phyloP scores from a whole-genome alignment of 2,113 vertebrate genomes.

The Salvelinus alpinus region DNA sequence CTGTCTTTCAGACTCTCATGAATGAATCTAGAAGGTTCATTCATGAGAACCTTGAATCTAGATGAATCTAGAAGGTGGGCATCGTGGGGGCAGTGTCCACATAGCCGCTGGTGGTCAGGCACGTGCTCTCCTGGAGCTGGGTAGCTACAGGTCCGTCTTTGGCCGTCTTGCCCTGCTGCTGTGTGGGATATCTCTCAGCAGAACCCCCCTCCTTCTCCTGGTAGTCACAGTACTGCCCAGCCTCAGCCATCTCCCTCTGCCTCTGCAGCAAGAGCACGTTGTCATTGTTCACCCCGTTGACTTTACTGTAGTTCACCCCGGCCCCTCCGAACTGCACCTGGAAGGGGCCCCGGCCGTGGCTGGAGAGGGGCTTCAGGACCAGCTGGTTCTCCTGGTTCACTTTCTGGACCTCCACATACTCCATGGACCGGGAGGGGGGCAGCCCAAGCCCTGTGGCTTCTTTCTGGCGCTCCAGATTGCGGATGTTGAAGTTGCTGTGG shows the following conservation, averaged over 20 bases:
- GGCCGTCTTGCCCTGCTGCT: slow-evolving; percentile 61
- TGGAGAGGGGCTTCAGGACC: slow-evolving; percentile 73
- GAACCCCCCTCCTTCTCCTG: slow-evolving; percentile 44
- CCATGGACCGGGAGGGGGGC: slow-evolving; percentile 59
- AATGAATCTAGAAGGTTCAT: too few relatives aligned
- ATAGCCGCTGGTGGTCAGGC: slow-evolving; percentile 75
- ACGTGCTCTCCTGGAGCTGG: slow-evolving; percentile 44
- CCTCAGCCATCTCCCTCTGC: slow-evolving; percentile 61
- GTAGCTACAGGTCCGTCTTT: slow-evolving; percentile 24
- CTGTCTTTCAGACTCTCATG: neutral
- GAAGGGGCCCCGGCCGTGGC: slow-evolving; percentile 43
- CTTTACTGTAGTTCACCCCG: slow-evolving; percentile 83
- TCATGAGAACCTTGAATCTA: too few relatives aligned
- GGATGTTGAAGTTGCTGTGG: slow-evolving; percentile 46
- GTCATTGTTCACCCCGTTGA: slow-evolving; percentile 75
- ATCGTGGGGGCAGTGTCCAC: slow-evolving; percentile 80
- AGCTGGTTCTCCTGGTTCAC: slow-evolving; percentile 75
- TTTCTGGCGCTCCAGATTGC: neutral
- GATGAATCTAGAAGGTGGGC: slow-evolving; percentile 33
- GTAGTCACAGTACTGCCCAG: slow-evolving; percentile 25
- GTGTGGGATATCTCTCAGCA: slow-evolving; percentile 29
- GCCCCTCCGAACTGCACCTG: slow-evolving; percentile 39
- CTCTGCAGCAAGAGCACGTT: slow-evolving; percentile 81
- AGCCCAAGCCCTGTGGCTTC: slow-evolving; percentile 11
- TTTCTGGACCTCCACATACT: slow-evolving; percentile 89